These are phyloP conservation scores for Scaptomyza cyrtandrae DNA, from an alignment of 2,888 invertebrate species.

Conservation along the genomic window DNA sequence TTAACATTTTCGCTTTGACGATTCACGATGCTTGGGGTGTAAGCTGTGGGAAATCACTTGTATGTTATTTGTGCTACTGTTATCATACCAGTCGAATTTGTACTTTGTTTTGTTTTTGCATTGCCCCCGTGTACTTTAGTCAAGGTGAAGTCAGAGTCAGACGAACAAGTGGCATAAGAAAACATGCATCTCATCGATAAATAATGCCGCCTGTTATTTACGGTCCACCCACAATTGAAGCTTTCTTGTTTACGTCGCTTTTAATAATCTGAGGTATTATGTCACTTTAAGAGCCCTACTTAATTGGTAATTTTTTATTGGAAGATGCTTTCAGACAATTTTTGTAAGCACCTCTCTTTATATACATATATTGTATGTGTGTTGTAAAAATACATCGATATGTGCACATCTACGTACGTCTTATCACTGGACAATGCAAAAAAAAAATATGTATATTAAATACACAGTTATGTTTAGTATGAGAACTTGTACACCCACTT, in stretches of 20 bases:
- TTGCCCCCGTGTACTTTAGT: conserved; percentile 70
- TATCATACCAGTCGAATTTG: conserved; percentile 33
- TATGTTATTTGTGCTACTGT: conserved; percentile 47
- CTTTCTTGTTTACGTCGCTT: background rate
- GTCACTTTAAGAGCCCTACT: background rate
- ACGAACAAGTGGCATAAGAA: conserved; percentile 39
- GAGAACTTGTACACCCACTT: conserved; percentile 26
- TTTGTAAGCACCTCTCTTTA: conserved; percentile 1
- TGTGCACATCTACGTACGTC: conserved; percentile 13
- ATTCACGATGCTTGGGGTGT: conserved; percentile 29
- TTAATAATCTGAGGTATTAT: background rate
- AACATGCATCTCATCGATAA: conserved; percentile 32
- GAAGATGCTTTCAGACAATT: conserved; percentile 2
- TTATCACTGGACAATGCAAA: conserved; percentile 43
- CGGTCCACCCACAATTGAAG: background rate
- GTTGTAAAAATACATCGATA: conserved; percentile 12
- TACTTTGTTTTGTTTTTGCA: conserved; percentile 41
- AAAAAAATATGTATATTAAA: conserved; percentile 6
- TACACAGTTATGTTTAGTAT: conserved; percentile 5
- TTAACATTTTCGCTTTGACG: conserved; percentile 58
- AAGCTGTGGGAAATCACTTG: conserved; percentile 58
- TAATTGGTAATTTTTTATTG: background rate
- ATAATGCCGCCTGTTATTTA: background rate
- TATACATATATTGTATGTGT: conserved; percentile 5
- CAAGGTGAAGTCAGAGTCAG: conserved; percentile 78